Conservation (phyloP, 1,140 invertebrate species). For the Scaptomyza montana region DNA sequence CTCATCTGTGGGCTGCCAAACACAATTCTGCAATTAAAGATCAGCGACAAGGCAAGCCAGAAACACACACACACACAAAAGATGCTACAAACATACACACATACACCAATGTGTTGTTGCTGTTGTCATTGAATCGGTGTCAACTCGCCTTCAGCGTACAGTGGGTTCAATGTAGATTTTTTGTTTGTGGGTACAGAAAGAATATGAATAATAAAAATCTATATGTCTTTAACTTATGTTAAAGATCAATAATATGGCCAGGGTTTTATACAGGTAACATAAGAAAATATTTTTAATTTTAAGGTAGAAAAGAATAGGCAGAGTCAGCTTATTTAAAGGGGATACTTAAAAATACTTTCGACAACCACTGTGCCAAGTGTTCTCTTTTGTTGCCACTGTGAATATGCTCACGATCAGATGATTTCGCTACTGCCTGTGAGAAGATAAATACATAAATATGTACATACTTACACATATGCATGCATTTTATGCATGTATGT, state of each 20-base stretch:
- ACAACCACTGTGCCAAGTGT: neutral
- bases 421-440: slow-evolving; percentile 27
- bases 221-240: no score
- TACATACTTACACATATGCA: slow-evolving; percentile 3
- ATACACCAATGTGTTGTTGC: slow-evolving; percentile 12
- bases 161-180: slow-evolving; percentile 8
- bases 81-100: slow-evolving; percentile 27
- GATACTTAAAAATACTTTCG: neutral
- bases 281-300: no score
- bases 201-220: no score
- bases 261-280: no score
- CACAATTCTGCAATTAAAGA: slow-evolving; percentile 79
- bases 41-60: slow-evolving; percentile 37
- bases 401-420: slow-evolving; percentile 1
- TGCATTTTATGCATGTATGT: neutral
- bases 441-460: slow-evolving; percentile 3
- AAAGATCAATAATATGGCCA: no score
- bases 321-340: no score
- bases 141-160: slow-evolving; percentile 8
- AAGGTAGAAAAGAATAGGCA: no score
- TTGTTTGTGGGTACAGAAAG: neutral
- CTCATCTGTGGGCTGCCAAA: slow-evolving; percentile 42
- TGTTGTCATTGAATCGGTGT: slow-evolving; percentile 66
- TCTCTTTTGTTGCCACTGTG: slow-evolving; percentile 27
- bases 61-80: slow-evolving; percentile 44